Evolutionary conservation across 2,888 invertebrate genomes (phyloP).

Genomic region (Amphipoea lucens): DNA sequence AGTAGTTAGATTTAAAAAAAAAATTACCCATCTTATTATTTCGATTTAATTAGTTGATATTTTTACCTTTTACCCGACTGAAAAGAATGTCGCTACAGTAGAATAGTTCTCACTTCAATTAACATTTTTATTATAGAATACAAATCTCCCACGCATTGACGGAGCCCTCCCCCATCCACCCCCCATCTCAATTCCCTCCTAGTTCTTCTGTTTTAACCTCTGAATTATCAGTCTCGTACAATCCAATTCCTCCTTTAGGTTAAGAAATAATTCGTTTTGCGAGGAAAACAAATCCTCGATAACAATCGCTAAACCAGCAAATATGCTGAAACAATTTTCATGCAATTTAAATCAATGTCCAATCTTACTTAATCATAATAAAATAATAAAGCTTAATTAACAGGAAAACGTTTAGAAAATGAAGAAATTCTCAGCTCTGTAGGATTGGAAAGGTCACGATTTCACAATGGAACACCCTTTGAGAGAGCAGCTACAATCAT

Average conservation of each 20-base stretch:
- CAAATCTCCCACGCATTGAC: neutral
- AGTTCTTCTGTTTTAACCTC: too few relatives aligned
- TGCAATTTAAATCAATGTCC: neutral
- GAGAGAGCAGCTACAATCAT: conserved; percentile 36
- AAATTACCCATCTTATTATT: neutral
- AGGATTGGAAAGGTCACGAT: conserved; percentile 18
- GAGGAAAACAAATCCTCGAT: neutral
- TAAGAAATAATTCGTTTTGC: neutral
- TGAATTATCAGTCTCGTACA: neutral
- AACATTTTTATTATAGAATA: neutral
- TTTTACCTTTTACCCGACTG: neutral
- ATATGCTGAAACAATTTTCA: neutral
- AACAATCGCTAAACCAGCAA: neutral
- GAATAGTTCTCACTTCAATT: neutral
- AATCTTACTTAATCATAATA: neutral
- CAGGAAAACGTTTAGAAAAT: conserved; percentile 17
- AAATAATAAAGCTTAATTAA: neutral
- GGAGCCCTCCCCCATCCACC: neutral
- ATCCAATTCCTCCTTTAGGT: too few relatives aligned
- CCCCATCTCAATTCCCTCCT: too few relatives aligned
- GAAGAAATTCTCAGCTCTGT: neutral
- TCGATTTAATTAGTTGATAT: neutral
- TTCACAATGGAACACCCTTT: conserved; percentile 18
- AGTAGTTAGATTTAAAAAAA: too few relatives aligned
- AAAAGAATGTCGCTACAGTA: neutral